A percentile compares a stretch with the other conserved stretches of the same genome.
Conservation (phyloP, 2,888 invertebrate species). For the Spilosoma lubricipeda region DNA sequence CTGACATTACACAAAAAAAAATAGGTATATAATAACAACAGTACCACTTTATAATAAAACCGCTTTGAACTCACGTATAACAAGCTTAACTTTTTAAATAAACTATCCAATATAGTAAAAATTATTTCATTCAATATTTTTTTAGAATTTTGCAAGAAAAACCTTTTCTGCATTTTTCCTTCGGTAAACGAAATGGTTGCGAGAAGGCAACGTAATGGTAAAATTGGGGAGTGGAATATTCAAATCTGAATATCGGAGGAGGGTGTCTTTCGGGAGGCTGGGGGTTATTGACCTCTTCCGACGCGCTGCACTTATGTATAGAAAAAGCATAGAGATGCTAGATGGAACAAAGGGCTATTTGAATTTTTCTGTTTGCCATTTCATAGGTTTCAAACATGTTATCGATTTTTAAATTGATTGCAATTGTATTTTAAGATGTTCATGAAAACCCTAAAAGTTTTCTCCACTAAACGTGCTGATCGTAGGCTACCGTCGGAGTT, state of each 20-base stretch:
- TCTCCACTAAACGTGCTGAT: too few species aligned
- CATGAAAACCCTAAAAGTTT: too few species aligned
- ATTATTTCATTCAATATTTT: constrained; percentile 22
- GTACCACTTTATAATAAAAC: neutral
- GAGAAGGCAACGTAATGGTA: constrained; percentile 76
- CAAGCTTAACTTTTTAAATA: neutral
- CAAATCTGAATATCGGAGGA: constrained; percentile 79
- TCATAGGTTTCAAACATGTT: neutral
- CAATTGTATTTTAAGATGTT: too few species aligned
- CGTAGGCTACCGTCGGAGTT: too few species aligned
- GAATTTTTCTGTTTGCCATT: neutral
- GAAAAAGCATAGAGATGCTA: constrained; percentile 37
- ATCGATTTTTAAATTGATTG: neutral
- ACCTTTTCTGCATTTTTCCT: constrained; percentile 45
- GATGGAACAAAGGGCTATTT: constrained; percentile 40
- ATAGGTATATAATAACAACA: neutral
- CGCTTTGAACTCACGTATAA: neutral
- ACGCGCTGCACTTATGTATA: constrained; percentile 65
- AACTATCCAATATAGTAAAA: neutral
- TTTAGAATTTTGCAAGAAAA: constrained; percentile 26
- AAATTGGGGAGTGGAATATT: constrained; percentile 74
- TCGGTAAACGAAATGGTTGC: constrained; percentile 46
- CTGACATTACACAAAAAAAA: neutral
- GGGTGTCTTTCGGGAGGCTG: constrained; percentile 63
- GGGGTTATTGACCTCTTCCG: constrained; percentile 77